Percentiles rank a stretch among this genome's conserved stretches.
These are phyloP conservation scores for Pimephales promelas DNA, from an alignment of 2,113 vertebrate genomes.

Conservation along the genomic window DNA sequence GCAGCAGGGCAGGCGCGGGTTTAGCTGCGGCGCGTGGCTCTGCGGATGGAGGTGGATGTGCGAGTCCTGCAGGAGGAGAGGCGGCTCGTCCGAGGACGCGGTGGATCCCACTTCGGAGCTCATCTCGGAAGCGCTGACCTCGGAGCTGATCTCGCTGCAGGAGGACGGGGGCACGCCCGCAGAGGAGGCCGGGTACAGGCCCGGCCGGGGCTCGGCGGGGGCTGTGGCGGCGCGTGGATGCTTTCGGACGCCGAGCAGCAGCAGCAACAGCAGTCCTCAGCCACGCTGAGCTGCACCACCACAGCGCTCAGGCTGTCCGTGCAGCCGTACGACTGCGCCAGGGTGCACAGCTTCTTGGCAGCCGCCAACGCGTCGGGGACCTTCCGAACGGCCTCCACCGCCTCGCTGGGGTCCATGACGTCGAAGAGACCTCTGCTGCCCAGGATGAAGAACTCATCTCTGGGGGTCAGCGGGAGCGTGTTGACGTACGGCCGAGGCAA, in stretches of 20 bases:
- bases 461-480: constrained; percentile 88
- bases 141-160: constrained; percentile 96
- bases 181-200: constrained; percentile 70
- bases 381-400: constrained; percentile 87
- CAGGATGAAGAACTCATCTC: constrained; percentile 96
- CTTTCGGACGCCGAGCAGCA: constrained; percentile 74
- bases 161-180: constrained; percentile 79
- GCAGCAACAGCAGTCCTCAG: constrained; percentile 96
- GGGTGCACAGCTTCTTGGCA: constrained; percentile 94
- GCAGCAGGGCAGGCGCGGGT: constrained; percentile 81
- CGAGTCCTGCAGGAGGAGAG: constrained; percentile 59
- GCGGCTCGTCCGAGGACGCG: constrained; percentile 91
- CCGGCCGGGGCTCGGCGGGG: constrained; percentile 83
- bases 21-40: constrained; percentile 58
- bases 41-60: constrained; percentile 68
- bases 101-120: constrained; percentile 99
- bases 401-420: constrained; percentile 84
- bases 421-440: constrained; percentile 96
- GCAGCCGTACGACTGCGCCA: constrained; percentile 96
- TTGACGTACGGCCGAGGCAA: constrained; percentile 92
- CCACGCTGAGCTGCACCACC: constrained; percentile 93
- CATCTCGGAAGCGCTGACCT: constrained; percentile 93
- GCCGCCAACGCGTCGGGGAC: constrained; percentile 91
- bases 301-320: constrained; percentile 92
- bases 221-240: constrained; percentile 53